Evolutionary conservation across 2,797 vertebrate genomes (phyloP).

Genomic region (Odontamblyopus lacepedii): DNA sequence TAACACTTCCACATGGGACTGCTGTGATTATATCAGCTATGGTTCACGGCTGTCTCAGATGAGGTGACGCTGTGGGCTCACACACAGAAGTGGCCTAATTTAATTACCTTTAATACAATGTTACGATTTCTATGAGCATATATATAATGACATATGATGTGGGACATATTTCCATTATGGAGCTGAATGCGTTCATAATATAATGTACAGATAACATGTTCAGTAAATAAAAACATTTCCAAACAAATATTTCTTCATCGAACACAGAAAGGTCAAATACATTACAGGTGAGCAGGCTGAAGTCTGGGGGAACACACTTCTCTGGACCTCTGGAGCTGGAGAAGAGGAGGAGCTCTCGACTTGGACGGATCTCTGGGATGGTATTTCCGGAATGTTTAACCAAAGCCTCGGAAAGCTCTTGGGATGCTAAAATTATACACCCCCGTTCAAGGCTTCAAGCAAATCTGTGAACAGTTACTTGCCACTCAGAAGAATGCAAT

Average conservation of each 20-base stretch:
- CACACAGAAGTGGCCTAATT: slow-evolving; percentile 54
- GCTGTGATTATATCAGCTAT: slow-evolving; percentile 73
- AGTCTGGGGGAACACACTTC: slow-evolving; percentile 26
- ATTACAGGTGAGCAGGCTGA: slow-evolving; percentile 30
- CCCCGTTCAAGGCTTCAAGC: slow-evolving; percentile 33
- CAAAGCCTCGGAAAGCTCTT: slow-evolving; percentile 55
- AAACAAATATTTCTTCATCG: not conserved
- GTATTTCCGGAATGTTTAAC: slow-evolving; percentile 73
- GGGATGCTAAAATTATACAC: slow-evolving; percentile 63
- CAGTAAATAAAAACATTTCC: not conserved
- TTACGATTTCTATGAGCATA: slow-evolving; percentile 41
- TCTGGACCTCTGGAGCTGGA: slow-evolving; percentile 33
- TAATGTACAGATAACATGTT: not conserved
- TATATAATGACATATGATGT: slow-evolving; percentile 38
- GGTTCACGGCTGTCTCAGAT: slow-evolving; percentile 70
- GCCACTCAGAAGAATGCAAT: slow-evolving; percentile 59
- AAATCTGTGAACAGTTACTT: slow-evolving; percentile 56
- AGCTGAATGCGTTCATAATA: not conserved
- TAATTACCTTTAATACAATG: slow-evolving; percentile 55
- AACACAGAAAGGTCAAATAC: slow-evolving; percentile 16
- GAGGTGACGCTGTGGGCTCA: slow-evolving; percentile 64
- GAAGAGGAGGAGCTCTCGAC: slow-evolving; percentile 51
- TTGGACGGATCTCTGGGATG: slow-evolving; percentile 52
- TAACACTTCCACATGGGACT: slow-evolving; percentile 65
- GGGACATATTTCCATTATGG: slow-evolving; percentile 13